phyloP scores from a whole-genome alignment of 2,797 vertebrate genomes.

The Hafferia zeledoni region DNA sequence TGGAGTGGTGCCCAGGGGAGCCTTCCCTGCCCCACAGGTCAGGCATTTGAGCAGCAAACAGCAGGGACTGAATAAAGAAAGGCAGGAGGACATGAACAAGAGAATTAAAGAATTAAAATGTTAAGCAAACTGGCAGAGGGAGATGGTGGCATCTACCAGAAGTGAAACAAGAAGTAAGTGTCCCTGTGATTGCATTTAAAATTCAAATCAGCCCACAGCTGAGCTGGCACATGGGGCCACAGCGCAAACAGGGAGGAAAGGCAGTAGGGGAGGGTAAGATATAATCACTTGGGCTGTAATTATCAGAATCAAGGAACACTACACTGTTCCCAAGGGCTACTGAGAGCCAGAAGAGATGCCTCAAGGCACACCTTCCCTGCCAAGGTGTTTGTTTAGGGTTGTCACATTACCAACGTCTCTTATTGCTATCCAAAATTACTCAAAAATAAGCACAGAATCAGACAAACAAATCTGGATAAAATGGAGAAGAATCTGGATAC shows the following conservation, averaged over 20 bases:
- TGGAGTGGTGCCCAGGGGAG: not conserved
- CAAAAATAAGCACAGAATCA: not conserved
- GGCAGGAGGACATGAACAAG: fast-evolving
- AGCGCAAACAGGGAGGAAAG: not conserved
- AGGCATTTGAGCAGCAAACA: not conserved
- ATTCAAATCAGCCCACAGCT: not conserved
- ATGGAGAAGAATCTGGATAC: not conserved
- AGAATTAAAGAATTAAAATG: not conserved
- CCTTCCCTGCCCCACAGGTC: not conserved
- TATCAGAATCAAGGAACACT: not conserved
- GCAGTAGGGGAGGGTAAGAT: not conserved
- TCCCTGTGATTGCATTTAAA: not conserved
- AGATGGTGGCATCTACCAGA: not conserved
- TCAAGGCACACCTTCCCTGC: not conserved
- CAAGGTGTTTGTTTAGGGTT: not conserved
- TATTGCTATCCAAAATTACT: not conserved
- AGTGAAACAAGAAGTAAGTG: not conserved
- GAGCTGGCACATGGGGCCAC: not conserved
- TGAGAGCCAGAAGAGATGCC: not conserved
- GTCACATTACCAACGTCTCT: not conserved
- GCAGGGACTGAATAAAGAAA: not conserved
- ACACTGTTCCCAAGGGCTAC: not conserved
- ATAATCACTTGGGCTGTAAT: not conserved
- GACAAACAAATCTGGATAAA: not conserved
- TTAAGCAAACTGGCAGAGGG: not conserved